A percentile compares a stretch with the other conserved stretches of the same genome.
phyloP scores from a whole-genome alignment of 2,888 invertebrate genomes.

The Mylabris sibirica region DNA sequence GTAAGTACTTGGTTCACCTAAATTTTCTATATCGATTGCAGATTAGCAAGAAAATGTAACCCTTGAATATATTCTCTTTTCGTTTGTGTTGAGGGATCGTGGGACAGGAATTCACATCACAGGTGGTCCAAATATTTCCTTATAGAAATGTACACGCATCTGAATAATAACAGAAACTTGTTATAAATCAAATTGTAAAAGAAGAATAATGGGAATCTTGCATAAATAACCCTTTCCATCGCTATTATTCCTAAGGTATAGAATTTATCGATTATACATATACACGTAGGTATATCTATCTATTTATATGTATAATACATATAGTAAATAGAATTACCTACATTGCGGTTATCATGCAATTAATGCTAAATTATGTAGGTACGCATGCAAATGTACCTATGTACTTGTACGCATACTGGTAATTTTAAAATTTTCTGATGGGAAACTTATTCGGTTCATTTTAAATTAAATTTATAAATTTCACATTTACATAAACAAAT shows the following conservation, averaged over 20 bases:
- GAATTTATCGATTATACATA: slow-evolving; percentile 4
- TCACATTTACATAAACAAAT: not conserved
- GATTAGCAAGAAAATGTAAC: not conserved
- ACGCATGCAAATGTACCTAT: not conserved
- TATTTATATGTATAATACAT: not conserved
- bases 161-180: slow-evolving; percentile 35
- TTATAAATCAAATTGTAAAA: slow-evolving; percentile 30
- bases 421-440: not conserved
- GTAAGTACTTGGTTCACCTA: no score
- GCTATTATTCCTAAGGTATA: not conserved
- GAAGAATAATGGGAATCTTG: slow-evolving; percentile 25
- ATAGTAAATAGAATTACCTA: not conserved
- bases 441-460: not conserved
- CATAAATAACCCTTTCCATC: slow-evolving; percentile 27
- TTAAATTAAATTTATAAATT: not conserved
- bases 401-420: not conserved
- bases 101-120: slow-evolving; percentile 48
- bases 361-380: slow-evolving; percentile 11
- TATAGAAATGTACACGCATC: slow-evolving; percentile 36
- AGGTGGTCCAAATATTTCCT: slow-evolving; percentile 54
- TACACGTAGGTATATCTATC: not conserved
- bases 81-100: slow-evolving; percentile 18
- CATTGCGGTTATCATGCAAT: not conserved
- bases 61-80: not conserved
- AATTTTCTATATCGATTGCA: not conserved